Evolutionary conservation across 2,797 vertebrate genomes (phyloP), one percentile per base, ranked within the genome.

Genomic region (Sarcoramphus papa): DNA sequence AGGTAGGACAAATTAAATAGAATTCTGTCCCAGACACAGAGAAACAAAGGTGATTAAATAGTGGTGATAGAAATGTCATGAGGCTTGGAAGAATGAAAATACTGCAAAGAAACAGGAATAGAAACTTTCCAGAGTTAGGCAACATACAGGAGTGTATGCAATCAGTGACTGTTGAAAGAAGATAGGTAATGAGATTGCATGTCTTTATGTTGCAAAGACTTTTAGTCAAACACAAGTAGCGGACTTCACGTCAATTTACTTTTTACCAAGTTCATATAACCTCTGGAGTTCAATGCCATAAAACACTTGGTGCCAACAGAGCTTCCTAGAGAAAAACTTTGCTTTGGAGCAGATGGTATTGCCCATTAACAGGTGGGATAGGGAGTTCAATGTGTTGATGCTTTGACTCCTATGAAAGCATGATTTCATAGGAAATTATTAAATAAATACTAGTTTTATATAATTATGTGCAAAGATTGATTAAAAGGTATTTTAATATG

Each of bases 211-310:
- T 54, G 19, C 76, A 20, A 41, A 74, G 63, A 50, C 28, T 57
- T 63, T 6, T 18, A 53, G 35, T 54, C 35, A 53, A 63, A 51
- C 22, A 17, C 14, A 67, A 47, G 33, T 4, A 76, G 40, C 17
- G 40, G 20, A 3, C 30, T 54, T 68, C 7, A 10, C 0, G 1
- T 31, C 2, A 0, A 7, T 59, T 56, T 33, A 19, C 13, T 30
- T 35, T 54, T 80, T 69, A 41, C n/a, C 13, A 17, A 50, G 35
- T 33, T 62, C 31, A 37, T 15, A 9, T 48, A 73, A 53, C 22
- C 70, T 74, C 19, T 53, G 62, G 43, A 48, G 59, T 35, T 75
- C 24, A 8, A 3, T 20, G 33, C 23, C 25, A 0, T 62, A 10
- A 64, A 86, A 45, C 12, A 4, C 11, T 21, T 12, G 14, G 22